Percentiles rank a stretch among this genome's conserved stretches.
Conservation (phyloP, 2,113 vertebrate genomes). For the Mola mola region DNA sequence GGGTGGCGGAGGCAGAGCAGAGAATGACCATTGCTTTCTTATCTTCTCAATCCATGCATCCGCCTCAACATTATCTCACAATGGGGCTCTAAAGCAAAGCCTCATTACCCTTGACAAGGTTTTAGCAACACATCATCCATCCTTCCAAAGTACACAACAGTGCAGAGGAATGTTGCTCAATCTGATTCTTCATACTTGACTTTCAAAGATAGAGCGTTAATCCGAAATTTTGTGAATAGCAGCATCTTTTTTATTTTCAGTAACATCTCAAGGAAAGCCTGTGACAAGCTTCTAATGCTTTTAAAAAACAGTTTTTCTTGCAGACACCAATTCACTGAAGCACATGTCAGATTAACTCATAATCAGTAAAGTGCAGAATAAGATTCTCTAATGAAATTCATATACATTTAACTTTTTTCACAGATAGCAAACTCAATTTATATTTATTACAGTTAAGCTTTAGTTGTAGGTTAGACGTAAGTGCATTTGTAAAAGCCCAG, state of each 20-base stretch:
- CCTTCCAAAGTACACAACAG: neutral
- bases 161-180: no score
- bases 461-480: constrained; percentile 1
- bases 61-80: constrained; percentile 13
- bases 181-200: no score
- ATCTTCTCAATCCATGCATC: constrained; percentile 25
- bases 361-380: neutral
- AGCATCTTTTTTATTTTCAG: no score
- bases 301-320: neutral
- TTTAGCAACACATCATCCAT: constrained; percentile 1
- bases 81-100: constrained; percentile 4
- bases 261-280: neutral
- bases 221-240: no score
- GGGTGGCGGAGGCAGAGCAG: neutral
- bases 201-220: no score
- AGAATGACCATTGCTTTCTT: neutral
- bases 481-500: neutral
- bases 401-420: constrained; percentile 8
- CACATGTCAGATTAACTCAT: neutral
- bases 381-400: constrained; percentile 12
- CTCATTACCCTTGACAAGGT: constrained; percentile 36
- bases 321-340: neutral
- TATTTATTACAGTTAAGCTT: constrained; percentile 35
- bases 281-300: no score
- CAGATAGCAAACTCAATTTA: constrained; percentile 1